These are phyloP conservation scores for Anastrepha obliqua DNA, from an alignment of 1,140 invertebrate species.

Conservation along the genomic window DNA sequence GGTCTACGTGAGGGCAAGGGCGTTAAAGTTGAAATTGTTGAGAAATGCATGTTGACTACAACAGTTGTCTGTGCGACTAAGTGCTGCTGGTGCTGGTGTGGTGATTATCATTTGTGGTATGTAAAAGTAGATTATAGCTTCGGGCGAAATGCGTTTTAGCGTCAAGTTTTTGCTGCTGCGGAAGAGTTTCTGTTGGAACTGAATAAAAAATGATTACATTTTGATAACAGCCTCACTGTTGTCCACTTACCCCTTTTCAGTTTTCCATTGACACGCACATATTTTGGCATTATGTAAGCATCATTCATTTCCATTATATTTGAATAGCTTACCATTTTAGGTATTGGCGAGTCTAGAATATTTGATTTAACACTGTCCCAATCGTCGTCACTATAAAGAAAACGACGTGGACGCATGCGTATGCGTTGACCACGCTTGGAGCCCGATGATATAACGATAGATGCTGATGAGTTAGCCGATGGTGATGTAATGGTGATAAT, in stretches of 20 bases:
- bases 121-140: conserved; percentile 18
- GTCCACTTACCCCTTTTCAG: conserved; percentile 33
- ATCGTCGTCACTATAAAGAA: neutral
- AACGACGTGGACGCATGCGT: neutral
- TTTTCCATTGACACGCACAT: conserved; percentile 24
- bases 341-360: neutral
- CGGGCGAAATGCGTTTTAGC: neutral
- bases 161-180: neutral
- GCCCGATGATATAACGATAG: neutral
- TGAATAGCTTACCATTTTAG: neutral
- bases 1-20: too few species aligned
- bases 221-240: neutral
- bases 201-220: neutral
- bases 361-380: neutral
- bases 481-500: neutral
- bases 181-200: conserved; percentile 1
- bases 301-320: neutral
- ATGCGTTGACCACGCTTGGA: neutral
- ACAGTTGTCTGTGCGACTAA: neutral
- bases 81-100: neutral
- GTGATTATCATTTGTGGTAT: neutral
- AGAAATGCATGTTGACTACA: neutral
- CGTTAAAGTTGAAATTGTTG: too few species aligned
- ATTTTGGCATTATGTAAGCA: conserved; percentile 22
- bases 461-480: neutral